Base-by-base conservation (phyloP, 2,113 vertebrate species). In the Tychaedon coryphoeus region DNA sequence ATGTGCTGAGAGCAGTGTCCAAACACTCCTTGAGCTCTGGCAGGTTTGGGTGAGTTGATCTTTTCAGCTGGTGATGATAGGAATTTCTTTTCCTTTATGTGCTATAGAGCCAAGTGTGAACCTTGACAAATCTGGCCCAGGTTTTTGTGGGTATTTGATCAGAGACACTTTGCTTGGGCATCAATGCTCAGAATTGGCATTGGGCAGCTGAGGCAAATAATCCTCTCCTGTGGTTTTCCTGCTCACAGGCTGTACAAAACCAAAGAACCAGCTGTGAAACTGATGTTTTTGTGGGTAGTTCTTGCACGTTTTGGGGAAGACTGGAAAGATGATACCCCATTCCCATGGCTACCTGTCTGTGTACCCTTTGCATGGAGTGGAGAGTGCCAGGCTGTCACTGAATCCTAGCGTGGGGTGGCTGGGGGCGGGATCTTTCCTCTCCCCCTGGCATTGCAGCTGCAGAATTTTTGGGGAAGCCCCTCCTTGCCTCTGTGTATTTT, bases 401-500 rank as follows among this genome's bases (percentile, higher is more conserved):
- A 73, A 24, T 38, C 31, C 42, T 14, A 18, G 24, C 1, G 2
- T 31, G 25, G 28, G 15, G 0, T 45, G 43, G 43, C 43, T 45
- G 43, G 42, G 42, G 45, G 5, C 48, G 25, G 29, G 57, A 24
- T 60, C 33, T 22, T 43, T 50, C 58, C 58, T 3, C 1, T 40
- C 28, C 34, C 66, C 24, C 25, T 14, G 43, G 5, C 64, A 22
- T 34, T 1, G 2, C 7, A 14, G 34, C 53, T 34, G 24, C 5
- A 17, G 1, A 7, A 8, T 4, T 31, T 70, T 36, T 58, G 28
- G 51, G 36, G 33, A 50, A 26, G 34, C 24, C 40, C 8, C 85
- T 62, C 19, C 60, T 45, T 6, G 0, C 26, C 33, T 3, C 0
- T 29, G 20, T 19, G 0, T 6, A 8, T 70, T 65, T 53, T 3